phyloP scores from a whole-genome alignment of 2,113 vertebrate species.

The Tor tambroides region DNA sequence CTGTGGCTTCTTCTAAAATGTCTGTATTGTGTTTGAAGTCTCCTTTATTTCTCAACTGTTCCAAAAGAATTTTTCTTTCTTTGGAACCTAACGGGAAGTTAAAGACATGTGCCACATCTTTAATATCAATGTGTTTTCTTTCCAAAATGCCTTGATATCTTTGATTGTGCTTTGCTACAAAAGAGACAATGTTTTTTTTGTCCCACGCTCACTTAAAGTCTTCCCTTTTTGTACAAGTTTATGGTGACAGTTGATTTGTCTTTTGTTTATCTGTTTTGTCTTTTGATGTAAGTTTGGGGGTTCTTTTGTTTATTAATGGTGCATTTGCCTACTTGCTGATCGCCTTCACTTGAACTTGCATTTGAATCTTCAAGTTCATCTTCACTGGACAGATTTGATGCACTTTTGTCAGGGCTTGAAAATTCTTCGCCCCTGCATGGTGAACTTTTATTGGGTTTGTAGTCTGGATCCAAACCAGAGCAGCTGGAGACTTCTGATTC shows the following conservation, averaged over 20 bases:
- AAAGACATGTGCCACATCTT: slow-evolving; percentile 37
- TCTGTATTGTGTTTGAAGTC: slow-evolving; percentile 35
- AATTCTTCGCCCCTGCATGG: neutral
- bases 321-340: neutral
- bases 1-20: slow-evolving; percentile 34
- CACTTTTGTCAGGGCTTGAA: neutral
- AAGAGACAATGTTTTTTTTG: slow-evolving; percentile 44
- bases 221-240: neutral
- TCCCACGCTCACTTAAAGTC: slow-evolving; percentile 1
- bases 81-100: slow-evolving; percentile 5
- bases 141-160: slow-evolving; percentile 38
- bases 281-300: neutral
- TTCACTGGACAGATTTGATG: neutral
- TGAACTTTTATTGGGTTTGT: neutral
- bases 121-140: slow-evolving; percentile 8
- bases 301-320: neutral
- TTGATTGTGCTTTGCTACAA: slow-evolving; percentile 6
- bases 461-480: too few species aligned
- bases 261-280: neutral
- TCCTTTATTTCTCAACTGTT: slow-evolving; percentile 27
- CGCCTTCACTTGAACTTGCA: too few species aligned
- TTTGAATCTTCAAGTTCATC: neutral
- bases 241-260: neutral
- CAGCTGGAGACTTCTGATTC: too few species aligned
- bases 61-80: slow-evolving; percentile 14